Conservation (phyloP, 1,140 invertebrate genomes). For the Pseudomyrmex concolor region DNA sequence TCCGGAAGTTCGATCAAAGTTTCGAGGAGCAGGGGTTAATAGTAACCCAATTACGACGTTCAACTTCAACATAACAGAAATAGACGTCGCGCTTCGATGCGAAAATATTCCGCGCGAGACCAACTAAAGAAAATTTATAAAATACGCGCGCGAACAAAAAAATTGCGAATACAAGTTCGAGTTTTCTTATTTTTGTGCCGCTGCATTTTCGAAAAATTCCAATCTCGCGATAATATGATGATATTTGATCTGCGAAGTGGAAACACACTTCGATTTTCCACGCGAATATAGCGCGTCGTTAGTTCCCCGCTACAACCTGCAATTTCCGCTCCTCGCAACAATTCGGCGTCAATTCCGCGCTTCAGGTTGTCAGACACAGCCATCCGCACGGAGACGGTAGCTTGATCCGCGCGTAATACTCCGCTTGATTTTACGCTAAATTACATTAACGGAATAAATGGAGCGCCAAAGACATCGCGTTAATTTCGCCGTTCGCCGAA, state of each 20-base stretch:
- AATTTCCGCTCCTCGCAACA: slow-evolving; percentile 52
- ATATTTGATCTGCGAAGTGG: slow-evolving; percentile 21
- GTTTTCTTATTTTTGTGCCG: not conserved
- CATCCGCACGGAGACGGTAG: slow-evolving; percentile 37
- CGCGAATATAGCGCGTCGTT: slow-evolving; percentile 34
- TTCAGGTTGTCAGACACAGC: slow-evolving; percentile 39
- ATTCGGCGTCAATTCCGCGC: slow-evolving; percentile 55
- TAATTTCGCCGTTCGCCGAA: slow-evolving; percentile 42
- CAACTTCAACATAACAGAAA: slow-evolving; percentile 20
- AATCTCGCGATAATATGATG: not conserved
- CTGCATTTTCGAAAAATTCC: not conserved
- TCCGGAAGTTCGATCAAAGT: slow-evolving; percentile 47
- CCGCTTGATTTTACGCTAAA: slow-evolving; percentile 54
- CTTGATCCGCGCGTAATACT: slow-evolving; percentile 48
- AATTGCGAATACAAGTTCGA: too few species aligned
- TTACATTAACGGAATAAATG: slow-evolving; percentile 55
- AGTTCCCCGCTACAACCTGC: slow-evolving; percentile 30
- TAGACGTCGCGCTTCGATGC: slow-evolving; percentile 13
- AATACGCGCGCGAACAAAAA: not conserved
- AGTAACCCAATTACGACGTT: slow-evolving; percentile 40
- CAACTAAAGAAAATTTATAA: not conserved
- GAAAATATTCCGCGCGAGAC: slow-evolving; percentile 28
- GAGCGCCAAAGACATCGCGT: slow-evolving; percentile 49
- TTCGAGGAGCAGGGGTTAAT: slow-evolving; percentile 41
- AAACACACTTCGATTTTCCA: slow-evolving; percentile 33